Conservation (phyloP, 2,888 invertebrate genomes). For the Temnothorax unifasciatus region DNA sequence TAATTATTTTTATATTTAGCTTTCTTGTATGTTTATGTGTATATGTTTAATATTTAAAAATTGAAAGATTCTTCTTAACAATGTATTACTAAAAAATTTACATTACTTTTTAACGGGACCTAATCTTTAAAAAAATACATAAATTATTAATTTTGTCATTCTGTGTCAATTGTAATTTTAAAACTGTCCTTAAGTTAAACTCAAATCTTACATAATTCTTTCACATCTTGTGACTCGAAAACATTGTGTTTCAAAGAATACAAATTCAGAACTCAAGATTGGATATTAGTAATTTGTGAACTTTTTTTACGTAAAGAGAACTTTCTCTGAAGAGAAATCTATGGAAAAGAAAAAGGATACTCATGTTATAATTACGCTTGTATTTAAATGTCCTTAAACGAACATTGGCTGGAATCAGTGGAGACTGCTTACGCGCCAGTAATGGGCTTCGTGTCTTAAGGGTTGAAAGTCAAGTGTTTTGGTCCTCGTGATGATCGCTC, state of each 20-base stretch:
- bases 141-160: neutral
- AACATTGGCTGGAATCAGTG: conserved; percentile 9
- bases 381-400: neutral
- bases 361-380: neutral
- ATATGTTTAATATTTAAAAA: neutral
- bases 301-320: neutral
- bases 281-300: neutral
- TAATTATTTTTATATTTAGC: neutral
- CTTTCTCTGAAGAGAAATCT: neutral
- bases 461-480: conserved; percentile 75
- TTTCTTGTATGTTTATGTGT: neutral
- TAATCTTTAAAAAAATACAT: neutral
- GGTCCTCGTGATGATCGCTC: conserved; percentile 41
- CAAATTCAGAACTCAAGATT: neutral
- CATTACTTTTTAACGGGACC: neutral
- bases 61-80: neutral
- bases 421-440: conserved; percentile 1
- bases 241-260: neutral
- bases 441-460: conserved; percentile 74
- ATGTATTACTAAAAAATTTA: neutral
- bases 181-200: neutral
- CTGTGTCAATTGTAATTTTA: neutral
- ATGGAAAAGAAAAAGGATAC: neutral
- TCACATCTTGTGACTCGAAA: neutral
- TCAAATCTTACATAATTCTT: neutral